Evolutionary conservation across 2,113 vertebrate genomes (phyloP).

Genomic region (Coracopsis vasa): DNA sequence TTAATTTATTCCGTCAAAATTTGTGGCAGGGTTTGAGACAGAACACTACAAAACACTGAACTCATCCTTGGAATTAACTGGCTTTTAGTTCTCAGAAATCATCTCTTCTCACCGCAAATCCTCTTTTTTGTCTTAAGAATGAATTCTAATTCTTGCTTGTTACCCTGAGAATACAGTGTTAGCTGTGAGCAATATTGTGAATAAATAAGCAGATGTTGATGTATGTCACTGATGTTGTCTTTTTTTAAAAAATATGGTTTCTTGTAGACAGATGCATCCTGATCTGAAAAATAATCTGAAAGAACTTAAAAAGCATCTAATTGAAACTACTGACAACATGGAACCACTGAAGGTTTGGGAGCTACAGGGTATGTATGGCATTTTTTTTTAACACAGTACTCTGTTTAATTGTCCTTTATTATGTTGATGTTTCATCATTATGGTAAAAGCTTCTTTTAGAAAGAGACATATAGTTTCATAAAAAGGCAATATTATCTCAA

Average conservation of each 20-base stretch:
- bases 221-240: not conserved
- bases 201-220: not conserved
- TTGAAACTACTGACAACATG: constrained; percentile 88
- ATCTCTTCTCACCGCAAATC: not conserved
- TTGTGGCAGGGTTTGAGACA: not conserved
- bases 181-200: not conserved
- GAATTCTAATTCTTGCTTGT: not conserved
- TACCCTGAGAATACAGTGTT: not conserved
- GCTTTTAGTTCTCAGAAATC: not conserved
- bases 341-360: constrained; percentile 95
- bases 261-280: constrained; percentile 82
- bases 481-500: not conserved
- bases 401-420: not conserved
- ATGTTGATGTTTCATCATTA: not conserved
- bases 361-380: constrained; percentile 83
- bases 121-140: not conserved
- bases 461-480: not conserved
- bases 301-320: constrained; percentile 87
- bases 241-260: not conserved
- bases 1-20: not conserved
- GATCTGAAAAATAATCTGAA: constrained; percentile 83
- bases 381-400: not conserved
- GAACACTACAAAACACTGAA: not conserved
- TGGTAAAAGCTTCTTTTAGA: not conserved
- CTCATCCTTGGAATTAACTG: not conserved